Evolutionary conservation across 2,113 vertebrate species (phyloP), one percentile per base, ranked within the genome.

Genomic region (Tiliqua scincoides): DNA sequence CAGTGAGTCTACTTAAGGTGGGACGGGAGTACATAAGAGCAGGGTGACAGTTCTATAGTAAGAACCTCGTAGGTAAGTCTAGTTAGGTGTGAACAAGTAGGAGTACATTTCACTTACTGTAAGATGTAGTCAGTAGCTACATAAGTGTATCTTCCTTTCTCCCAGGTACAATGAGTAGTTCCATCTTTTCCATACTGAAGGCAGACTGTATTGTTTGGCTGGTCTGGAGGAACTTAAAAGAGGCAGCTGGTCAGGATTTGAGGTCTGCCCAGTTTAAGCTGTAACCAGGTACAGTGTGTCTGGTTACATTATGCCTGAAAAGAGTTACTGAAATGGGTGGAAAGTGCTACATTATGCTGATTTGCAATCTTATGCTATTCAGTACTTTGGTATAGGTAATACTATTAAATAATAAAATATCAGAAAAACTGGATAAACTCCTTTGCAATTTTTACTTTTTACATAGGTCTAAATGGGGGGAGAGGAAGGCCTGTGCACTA

Each of bases 191-290:
- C 97, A 0, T 89, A 0, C 86, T 97, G 96, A 85, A 94, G 17
- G 0, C 97, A 97, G 0, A 92, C 92, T 62, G 97, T 32, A 0
- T 95, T 96, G 82, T 52, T 92, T 23, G 97, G 97, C 67, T 89
- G 78, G 0, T 96, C 97, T 65, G 97, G 97, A 80, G 92, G 89
- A 21, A 85, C 97, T 97, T 87, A 48, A 90, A 65, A 88, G 17
- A 85, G 40, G 43, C 17, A 4, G 71, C 1, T 32, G 1, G 18
- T 92, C 80, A 79, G 30, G 20, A 67, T 54, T 21, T 80, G 48
- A 67, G 48, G 9, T 18, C 54, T 21, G 25, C 21, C 15, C 10
- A 10, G 61, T 37, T 75, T 82, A 84, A 40, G 40, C 62, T 54
- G 87, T 83, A 61, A 5, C 9, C 2, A 48, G 43, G 43, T 48